Base-by-base conservation (phyloP, 2,113 vertebrate species). In the Microtus montanus region DNA sequence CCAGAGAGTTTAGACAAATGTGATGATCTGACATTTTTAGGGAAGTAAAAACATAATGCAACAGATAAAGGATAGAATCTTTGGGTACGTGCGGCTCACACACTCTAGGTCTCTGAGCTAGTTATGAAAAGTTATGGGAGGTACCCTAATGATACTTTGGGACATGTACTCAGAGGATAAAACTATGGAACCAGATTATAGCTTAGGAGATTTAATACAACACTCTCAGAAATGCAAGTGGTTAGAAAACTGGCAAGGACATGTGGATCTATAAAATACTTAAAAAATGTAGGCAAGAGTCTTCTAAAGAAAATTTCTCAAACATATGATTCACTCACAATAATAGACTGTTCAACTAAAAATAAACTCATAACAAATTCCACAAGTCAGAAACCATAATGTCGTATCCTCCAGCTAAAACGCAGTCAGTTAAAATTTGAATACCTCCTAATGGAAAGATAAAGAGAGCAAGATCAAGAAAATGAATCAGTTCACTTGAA, bases 1-100 rank as follows among this genome's bases (percentile, higher is more conserved):
- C 89, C 73, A 86, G 95, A 88, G 71, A 90, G 38, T 47, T 82
- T 92, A 52, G 30, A 66, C 93, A 88, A 93, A 17, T 71, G 35
- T 30, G 75, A 61, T 82, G 88, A 63, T 92, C 82, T 88, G 92
- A 35, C 26, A 85, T 17, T 19, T 33, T 17, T 15, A 41, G 92
- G n/a, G 22, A 87, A 93, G 66, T 66, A 38, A 80, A 74, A 38
- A 63, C 1, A 17, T 78, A 87, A 74, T 15, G 52, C 24, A n/a
- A 63, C 3, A 80, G 44, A 11, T 52, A 20, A 14, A 54, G 26
- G 17, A 74, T 28, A 64, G 73, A 74, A 52, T 61, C 24, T 84
- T 58, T 17, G 82, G 49, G n/a, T 44, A 26, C 33, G 71, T 35
- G 47, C 13, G 14, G 24, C 5, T 68, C 17, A 41, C 82, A 74